These are phyloP conservation scores for Trichechus manatus DNA, from an alignment of 2,113 vertebrate species.

Conservation along the genomic window DNA sequence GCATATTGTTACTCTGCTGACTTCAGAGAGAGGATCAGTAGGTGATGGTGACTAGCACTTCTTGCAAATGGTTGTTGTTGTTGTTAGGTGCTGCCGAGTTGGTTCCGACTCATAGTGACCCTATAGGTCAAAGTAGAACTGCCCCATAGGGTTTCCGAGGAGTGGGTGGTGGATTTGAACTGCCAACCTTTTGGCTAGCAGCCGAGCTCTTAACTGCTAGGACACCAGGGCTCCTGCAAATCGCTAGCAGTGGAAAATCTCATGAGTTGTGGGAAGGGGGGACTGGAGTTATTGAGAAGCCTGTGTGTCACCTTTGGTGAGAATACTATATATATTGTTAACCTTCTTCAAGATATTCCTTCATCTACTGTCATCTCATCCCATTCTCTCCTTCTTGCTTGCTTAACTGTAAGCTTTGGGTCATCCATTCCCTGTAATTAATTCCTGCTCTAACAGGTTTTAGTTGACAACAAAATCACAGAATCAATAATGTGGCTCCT, in stretches of 20 bases:
- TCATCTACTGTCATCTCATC: background rate
- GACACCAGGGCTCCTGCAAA: too few species aligned
- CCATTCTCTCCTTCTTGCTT: background rate
- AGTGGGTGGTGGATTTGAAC: too few species aligned
- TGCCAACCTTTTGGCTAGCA: too few species aligned
- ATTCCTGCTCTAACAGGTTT: constrained; percentile 19
- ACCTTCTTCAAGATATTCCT: background rate
- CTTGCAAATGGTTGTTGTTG: background rate
- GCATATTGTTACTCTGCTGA: background rate
- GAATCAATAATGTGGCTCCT: background rate
- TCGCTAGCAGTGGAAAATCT: background rate
- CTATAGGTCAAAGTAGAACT: too few species aligned
- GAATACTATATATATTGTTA: background rate
- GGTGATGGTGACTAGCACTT: background rate
- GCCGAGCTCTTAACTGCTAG: too few species aligned
- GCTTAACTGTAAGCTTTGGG: background rate
- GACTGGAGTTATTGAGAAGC: constrained; percentile 6
- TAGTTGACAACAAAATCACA: constrained; percentile 49
- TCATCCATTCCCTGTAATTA: background rate
- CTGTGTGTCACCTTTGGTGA: background rate
- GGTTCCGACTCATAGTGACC: too few species aligned
- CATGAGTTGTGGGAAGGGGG: background rate
- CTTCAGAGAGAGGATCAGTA: background rate
- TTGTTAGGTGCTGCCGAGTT: too few species aligned
- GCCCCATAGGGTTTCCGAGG: too few species aligned